phyloP scores from a whole-genome alignment of 2,888 invertebrate genomes.

The Nomada flava region DNA sequence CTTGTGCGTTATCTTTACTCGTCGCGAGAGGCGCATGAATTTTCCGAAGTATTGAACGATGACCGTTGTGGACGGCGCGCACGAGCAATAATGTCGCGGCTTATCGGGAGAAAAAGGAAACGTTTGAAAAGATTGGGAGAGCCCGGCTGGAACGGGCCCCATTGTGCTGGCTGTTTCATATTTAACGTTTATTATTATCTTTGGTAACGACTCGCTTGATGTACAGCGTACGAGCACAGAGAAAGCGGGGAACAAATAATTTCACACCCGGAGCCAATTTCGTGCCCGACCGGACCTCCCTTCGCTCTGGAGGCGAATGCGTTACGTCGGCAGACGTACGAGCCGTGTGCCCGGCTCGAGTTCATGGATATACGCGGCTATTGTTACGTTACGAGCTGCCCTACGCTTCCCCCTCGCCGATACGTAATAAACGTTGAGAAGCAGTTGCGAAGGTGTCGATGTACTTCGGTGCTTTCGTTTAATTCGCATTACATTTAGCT shows the following conservation, averaged over 20 bases:
- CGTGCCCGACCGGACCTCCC: conserved; percentile 22
- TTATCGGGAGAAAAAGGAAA: conserved; percentile 17
- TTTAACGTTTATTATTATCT: conserved; percentile 63
- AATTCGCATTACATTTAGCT: too few relatives aligned
- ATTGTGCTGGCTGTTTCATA: conserved; percentile 54
- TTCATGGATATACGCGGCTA: conserved; percentile 43
- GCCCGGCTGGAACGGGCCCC: conserved; percentile 8
- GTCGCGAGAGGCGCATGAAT: conserved; percentile 2
- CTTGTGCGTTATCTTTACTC: conserved; percentile 5
- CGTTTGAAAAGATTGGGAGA: conserved; percentile 6
- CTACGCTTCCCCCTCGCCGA: neutral
- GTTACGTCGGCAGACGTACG: conserved; percentile 30
- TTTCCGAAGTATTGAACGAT: conserved; percentile 25
- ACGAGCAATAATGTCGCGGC: neutral
- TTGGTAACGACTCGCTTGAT: conserved; percentile 48
- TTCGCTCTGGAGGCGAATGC: conserved; percentile 15
- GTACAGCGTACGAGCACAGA: conserved; percentile 20
- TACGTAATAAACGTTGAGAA: too few relatives aligned
- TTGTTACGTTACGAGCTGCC: conserved; percentile 5
- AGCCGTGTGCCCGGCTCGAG: conserved; percentile 39
- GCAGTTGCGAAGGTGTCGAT: too few relatives aligned
- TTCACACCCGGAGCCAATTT: conserved; percentile 61
- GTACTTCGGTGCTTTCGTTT: too few relatives aligned
- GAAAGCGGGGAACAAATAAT: conserved; percentile 51
- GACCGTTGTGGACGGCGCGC: neutral